Conservation (phyloP, 2,888 invertebrate genomes). For the Thera obeliscata region DNA sequence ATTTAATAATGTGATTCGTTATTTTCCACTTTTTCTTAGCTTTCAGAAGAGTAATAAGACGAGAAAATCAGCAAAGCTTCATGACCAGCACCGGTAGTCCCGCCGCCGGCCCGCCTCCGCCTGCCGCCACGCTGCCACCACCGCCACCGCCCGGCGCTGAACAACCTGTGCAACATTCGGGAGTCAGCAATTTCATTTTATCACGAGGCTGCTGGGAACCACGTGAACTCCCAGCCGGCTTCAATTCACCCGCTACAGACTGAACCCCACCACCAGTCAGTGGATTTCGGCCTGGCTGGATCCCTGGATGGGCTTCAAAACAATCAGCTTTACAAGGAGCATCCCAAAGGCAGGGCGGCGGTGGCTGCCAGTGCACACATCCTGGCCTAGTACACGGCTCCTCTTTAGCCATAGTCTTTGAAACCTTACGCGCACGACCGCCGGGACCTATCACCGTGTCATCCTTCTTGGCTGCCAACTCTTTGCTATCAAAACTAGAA, state of each 20-base stretch:
- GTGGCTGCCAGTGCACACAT: slow-evolving; percentile 73
- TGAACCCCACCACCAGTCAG: slow-evolving; percentile 48
- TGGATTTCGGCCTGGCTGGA: slow-evolving; percentile 64
- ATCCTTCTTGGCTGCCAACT: slow-evolving; percentile 45
- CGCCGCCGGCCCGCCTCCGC: slow-evolving; percentile 56
- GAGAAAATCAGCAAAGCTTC: slow-evolving; percentile 66
- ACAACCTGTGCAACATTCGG: slow-evolving; percentile 72
- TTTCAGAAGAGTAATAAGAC: slow-evolving; percentile 47
- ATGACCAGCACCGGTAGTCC: slow-evolving; percentile 71
- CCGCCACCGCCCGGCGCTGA: slow-evolving; percentile 55
- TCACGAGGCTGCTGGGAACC: slow-evolving; percentile 40
- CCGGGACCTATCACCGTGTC: slow-evolving; percentile 51
- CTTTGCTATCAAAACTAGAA: slow-evolving; percentile 58
- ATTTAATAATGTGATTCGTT: slow-evolving; percentile 42
- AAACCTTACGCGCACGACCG: slow-evolving; percentile 50
- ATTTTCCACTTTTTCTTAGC: slow-evolving; percentile 72
- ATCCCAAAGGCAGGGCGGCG: slow-evolving; percentile 74
- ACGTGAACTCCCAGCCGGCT: slow-evolving; percentile 9
- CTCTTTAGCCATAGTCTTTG: slow-evolving; percentile 51
- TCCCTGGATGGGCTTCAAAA: slow-evolving; percentile 65
- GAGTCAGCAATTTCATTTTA: slow-evolving; percentile 61
- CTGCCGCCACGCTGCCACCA: slow-evolving; percentile 48
- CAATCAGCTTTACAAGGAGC: slow-evolving; percentile 76
- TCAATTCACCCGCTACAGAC: slow-evolving; percentile 20
- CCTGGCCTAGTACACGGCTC: slow-evolving; percentile 68